Evolutionary conservation across 2,113 vertebrate species (phyloP).

Genomic region (Menidia beryllina): DNA sequence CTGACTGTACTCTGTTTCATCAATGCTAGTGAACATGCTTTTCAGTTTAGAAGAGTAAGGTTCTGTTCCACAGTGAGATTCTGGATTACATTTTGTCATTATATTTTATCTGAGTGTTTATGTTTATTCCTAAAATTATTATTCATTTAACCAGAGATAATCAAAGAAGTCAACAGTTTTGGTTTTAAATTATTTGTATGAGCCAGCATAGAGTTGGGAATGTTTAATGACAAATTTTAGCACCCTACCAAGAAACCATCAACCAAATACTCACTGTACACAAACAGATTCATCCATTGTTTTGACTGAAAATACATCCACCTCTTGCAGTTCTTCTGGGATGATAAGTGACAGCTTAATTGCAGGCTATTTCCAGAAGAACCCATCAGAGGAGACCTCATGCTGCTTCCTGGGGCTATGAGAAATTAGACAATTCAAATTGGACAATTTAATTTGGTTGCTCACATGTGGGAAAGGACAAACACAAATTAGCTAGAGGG

Average conservation of each 20-base stretch:
- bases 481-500: constrained; percentile 39
- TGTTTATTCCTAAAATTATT: background rate
- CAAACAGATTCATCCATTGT: constrained; percentile 32
- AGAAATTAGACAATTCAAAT: constrained; percentile 64
- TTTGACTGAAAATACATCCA: constrained; percentile 12
- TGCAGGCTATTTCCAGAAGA: constrained; percentile 61
- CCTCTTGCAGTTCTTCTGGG: constrained; percentile 42
- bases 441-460: constrained; percentile 71
- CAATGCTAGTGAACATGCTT: too few species aligned
- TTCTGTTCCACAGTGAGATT: too few species aligned
- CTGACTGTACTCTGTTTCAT: too few species aligned
- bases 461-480: constrained; percentile 38
- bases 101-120: constrained; percentile 11
- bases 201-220: constrained; percentile 7
- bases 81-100: background rate
- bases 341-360: constrained; percentile 68
- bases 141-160: background rate
- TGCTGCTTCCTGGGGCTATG: constrained; percentile 42
- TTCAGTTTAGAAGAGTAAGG: too few species aligned
- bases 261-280: constrained; percentile 31
- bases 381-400: constrained; percentile 44
- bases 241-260: constrained; percentile 34
- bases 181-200: constrained; percentile 39
- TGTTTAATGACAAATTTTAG: constrained; percentile 40
- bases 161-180: constrained; percentile 27